Evolutionary conservation across 2,113 vertebrate species (phyloP).

Genomic region (Petaurus breviceps): DNA sequence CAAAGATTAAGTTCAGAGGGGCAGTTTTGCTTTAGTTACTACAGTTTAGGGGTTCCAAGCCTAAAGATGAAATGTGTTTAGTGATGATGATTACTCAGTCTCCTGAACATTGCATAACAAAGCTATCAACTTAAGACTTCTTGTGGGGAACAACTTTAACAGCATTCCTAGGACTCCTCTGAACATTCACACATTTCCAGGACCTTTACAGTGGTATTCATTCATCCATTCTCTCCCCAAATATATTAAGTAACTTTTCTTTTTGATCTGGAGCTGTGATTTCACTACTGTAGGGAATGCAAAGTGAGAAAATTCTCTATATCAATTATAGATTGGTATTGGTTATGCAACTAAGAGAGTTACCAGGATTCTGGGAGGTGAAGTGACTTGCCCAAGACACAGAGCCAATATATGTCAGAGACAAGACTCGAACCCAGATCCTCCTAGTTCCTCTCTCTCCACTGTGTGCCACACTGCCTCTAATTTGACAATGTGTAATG

Average conservation of each 20-base stretch:
- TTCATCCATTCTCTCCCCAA: background rate
- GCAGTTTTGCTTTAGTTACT: slow-evolving; percentile 4
- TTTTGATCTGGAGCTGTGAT: background rate
- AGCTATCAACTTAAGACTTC: background rate
- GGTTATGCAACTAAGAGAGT: background rate
- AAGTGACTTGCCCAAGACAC: background rate
- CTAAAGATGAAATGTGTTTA: background rate
- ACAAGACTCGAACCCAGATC: background rate
- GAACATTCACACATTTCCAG: slow-evolving; percentile 1
- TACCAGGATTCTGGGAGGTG: background rate
- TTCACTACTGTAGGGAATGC: background rate
- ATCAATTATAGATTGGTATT: background rate
- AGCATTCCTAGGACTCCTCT: background rate
- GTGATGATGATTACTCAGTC: background rate
- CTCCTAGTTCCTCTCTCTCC: background rate
- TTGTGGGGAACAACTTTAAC: background rate
- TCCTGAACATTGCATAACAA: background rate
- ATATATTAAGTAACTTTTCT: background rate
- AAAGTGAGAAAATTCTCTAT: background rate
- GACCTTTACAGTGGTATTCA: background rate
- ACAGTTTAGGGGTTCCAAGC: background rate
- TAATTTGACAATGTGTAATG: background rate
- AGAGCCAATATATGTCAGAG: background rate
- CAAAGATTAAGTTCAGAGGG: background rate
- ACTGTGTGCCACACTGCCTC: background rate